Conservation (phyloP, 2,113 vertebrate species). For the Nannobrachium achirus region DNA sequence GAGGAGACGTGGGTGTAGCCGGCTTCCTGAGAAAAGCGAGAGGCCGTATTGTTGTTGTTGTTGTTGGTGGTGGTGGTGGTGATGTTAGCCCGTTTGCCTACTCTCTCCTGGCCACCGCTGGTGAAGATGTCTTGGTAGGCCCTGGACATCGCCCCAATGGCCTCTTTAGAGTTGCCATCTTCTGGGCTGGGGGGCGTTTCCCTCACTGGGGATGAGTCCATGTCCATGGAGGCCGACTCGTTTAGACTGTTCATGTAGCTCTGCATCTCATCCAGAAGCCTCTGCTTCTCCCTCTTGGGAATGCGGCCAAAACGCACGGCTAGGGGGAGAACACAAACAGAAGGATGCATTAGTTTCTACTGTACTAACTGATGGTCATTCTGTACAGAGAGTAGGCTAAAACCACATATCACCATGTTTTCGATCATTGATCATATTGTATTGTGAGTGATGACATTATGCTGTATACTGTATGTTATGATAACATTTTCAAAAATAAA, state of each 20-base stretch:
- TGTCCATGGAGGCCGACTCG: slow-evolving; percentile 71
- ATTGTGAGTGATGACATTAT: too few species aligned
- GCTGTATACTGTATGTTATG: too few species aligned
- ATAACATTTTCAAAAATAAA: too few species aligned
- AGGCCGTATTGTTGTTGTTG: slow-evolving; percentile 37
- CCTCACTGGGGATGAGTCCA: slow-evolving; percentile 61
- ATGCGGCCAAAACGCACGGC: slow-evolving; percentile 85
- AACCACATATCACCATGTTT: too few species aligned
- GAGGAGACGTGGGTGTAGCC: slow-evolving; percentile 54
- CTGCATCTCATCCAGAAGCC: slow-evolving; percentile 84
- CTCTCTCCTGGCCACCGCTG: slow-evolving; percentile 59
- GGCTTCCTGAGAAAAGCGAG: slow-evolving; percentile 68
- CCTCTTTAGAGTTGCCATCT: slow-evolving; percentile 76
- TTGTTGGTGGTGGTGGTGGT: slow-evolving; percentile 35
- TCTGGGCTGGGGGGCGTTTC: slow-evolving; percentile 57
- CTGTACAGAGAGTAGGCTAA: too few species aligned
- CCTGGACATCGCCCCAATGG: slow-evolving; percentile 77
- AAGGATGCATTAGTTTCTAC: slow-evolving; percentile 16
- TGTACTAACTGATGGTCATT: background rate
- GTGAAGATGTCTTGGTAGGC: slow-evolving; percentile 80
- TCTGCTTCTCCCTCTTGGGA: slow-evolving; percentile 84
- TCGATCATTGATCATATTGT: too few species aligned
- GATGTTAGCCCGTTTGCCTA: slow-evolving; percentile 59
- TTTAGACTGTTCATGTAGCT: slow-evolving; percentile 85
- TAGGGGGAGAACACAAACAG: slow-evolving; percentile 52